phyloP scores from a whole-genome alignment of 2,797 vertebrate genomes.

The Paramormyrops hopkinsi region DNA sequence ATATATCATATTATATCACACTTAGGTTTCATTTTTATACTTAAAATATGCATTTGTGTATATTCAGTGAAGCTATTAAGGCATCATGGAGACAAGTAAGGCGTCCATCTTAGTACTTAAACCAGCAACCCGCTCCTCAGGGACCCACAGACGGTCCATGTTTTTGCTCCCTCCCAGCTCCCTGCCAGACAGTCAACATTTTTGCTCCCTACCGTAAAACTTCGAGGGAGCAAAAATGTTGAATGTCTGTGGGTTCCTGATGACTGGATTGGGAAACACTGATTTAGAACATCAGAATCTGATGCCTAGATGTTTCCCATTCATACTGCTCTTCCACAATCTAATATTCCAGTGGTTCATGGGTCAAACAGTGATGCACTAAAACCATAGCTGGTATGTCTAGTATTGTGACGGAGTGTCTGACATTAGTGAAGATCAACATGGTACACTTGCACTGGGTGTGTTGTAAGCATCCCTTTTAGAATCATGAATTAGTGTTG shows the following conservation, averaged over 20 bases:
- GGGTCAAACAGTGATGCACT: background rate
- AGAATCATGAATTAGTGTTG: background rate
- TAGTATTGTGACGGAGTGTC: background rate
- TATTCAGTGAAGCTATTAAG: background rate
- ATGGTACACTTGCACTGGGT: background rate
- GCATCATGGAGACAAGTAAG: background rate
- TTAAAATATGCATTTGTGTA: background rate
- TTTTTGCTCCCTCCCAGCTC: background rate
- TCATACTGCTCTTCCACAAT: background rate
- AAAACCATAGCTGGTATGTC: background rate
- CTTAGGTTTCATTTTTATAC: background rate
- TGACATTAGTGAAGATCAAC: background rate
- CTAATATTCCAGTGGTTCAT: background rate
- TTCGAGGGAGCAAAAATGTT: background rate
- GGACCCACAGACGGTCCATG: background rate
- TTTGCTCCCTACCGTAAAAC: background rate
- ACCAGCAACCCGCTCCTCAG: background rate
- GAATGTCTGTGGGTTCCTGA: background rate
- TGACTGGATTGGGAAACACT: background rate
- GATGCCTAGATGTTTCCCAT: background rate
- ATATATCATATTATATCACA: background rate
- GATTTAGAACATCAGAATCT: background rate
- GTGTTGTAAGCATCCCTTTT: background rate
- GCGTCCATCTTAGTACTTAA: background rate
- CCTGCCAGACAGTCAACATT: background rate